phyloP scores from a whole-genome alignment of 2,888 invertebrate species.

The Tillus elongatus region DNA sequence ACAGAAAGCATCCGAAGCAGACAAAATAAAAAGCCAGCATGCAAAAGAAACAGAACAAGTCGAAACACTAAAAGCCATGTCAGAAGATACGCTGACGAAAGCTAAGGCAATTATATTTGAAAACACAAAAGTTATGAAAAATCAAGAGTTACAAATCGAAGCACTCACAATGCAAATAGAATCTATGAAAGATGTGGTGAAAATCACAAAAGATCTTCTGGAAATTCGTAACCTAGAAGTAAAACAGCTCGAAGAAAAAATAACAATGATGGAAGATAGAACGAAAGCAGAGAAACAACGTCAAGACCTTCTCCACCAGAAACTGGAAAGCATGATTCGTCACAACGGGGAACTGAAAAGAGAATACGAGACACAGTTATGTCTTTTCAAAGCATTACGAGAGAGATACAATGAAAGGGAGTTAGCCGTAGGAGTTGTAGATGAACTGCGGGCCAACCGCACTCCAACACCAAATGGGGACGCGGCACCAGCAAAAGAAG shows the following conservation, averaged over 20 bases:
- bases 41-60: constrained; percentile 33
- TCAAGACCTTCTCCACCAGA: constrained; percentile 57
- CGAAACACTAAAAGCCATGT: constrained; percentile 38
- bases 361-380: constrained; percentile 70
- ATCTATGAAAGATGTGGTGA: constrained; percentile 72
- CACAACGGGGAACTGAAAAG: constrained; percentile 66
- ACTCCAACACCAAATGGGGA: not conserved
- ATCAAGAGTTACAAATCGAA: constrained; percentile 69
- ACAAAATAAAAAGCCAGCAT: constrained; percentile 29
- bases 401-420: constrained; percentile 37
- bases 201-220: constrained; percentile 70
- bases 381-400: constrained; percentile 53
- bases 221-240: constrained; percentile 72
- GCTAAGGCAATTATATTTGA: constrained; percentile 65
- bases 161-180: constrained; percentile 62
- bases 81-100: constrained; percentile 50
- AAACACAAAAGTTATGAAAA: constrained; percentile 65
- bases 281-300: constrained; percentile 65
- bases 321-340: constrained; percentile 60
- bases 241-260: constrained; percentile 58
- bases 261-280: constrained; percentile 59
- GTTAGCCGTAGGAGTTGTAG: constrained; percentile 30
- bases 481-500: not conserved
- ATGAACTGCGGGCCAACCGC: constrained; percentile 14
- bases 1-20: constrained; percentile 32